Percentiles rank a stretch among this genome's conserved stretches.
Evolutionary conservation across 2,797 vertebrate genomes (phyloP).

Genomic region (Potorous gilbertii): DNA sequence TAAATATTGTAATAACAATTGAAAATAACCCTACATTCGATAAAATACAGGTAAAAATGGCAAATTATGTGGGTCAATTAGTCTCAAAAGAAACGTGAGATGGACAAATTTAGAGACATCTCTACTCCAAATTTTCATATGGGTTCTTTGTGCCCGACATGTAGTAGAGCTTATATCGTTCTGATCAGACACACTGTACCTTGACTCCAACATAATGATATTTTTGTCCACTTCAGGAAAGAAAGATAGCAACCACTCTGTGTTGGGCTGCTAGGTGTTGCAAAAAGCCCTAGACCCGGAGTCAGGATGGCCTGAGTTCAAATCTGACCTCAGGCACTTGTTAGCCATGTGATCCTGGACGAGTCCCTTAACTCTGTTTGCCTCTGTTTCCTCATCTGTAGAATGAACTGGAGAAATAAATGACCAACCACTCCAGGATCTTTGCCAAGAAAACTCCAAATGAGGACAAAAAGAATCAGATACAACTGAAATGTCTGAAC

Average conservation of each 20-base stretch:
- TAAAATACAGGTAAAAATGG: background rate
- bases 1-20: background rate
- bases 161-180: background rate
- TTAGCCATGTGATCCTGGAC: background rate
- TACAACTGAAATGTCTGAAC: background rate
- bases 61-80: background rate
- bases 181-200: background rate
- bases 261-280: background rate
- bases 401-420: background rate
- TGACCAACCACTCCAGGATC: too few species aligned
- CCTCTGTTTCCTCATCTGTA: background rate
- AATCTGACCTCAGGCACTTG: background rate
- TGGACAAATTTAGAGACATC: background rate
- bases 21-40: background rate
- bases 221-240: background rate
- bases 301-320: background rate
- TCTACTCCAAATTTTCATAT: background rate
- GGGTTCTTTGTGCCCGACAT: background rate
- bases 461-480: background rate
- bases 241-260: background rate
- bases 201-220: background rate
- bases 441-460: background rate
- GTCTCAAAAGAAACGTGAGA: background rate
- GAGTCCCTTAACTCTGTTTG: background rate
- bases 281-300: background rate